phyloP scores from a whole-genome alignment of 2,888 invertebrate species.

The Malthinus flaveolus region DNA sequence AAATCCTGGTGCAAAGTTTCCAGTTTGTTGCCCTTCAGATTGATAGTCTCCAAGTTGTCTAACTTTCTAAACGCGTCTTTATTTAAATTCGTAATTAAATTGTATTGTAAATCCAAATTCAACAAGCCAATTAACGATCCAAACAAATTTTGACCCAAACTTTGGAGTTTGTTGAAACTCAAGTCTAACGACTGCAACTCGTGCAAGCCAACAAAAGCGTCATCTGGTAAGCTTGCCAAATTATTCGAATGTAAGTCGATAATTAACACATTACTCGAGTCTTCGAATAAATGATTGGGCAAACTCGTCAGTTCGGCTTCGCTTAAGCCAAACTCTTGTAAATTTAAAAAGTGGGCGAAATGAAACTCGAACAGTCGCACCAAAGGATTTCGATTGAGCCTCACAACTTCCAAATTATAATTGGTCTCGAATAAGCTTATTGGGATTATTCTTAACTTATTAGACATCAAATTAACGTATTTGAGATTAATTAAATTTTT shows the following conservation, averaged over 20 bases:
- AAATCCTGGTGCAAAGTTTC: constrained; percentile 62
- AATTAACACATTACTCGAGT: constrained; percentile 61
- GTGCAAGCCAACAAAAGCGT: constrained; percentile 64
- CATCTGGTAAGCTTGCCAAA: constrained; percentile 52
- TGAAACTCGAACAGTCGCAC: constrained; percentile 7
- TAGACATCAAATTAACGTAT: constrained; percentile 68
- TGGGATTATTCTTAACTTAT: constrained; percentile 67
- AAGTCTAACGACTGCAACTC: constrained; percentile 55
- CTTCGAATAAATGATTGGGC: constrained; percentile 66
- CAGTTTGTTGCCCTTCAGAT: constrained; percentile 68
- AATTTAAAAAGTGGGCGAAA: constrained; percentile 31
- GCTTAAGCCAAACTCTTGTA: constrained; percentile 36
- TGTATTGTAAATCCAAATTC: constrained; percentile 67
- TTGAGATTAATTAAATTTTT: constrained; percentile 63
- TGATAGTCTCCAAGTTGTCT: constrained; percentile 61
- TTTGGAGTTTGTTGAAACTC: constrained; percentile 28
- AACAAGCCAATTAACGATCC: constrained; percentile 64
- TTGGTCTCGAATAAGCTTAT: constrained; percentile 58
- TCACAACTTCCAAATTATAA: constrained; percentile 51
- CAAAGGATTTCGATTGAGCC: constrained; percentile 9
- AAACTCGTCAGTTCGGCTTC: constrained; percentile 56
- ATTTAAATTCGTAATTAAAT: constrained; percentile 63
- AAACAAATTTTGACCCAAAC: constrained; percentile 65
- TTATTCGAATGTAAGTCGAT: constrained; percentile 66
- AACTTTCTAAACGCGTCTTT: constrained; percentile 63